Base-by-base conservation (phyloP, 2,888 invertebrate species). In the Teleogryllus oceanicus region DNA sequence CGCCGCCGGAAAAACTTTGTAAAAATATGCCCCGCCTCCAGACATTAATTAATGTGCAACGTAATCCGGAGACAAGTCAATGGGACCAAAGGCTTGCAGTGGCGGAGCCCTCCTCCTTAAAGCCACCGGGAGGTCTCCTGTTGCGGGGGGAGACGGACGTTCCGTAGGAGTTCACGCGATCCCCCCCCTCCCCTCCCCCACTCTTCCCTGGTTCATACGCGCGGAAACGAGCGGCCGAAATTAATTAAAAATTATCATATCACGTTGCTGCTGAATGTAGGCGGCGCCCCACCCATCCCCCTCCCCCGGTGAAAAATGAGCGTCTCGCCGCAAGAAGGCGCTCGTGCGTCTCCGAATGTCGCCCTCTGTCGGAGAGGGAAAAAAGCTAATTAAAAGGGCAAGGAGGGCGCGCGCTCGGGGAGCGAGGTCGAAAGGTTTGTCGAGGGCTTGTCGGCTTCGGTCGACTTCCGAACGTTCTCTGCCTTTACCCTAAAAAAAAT, bases 21-120 rank as follows among this genome's bases (percentile, higher is more conserved):
- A 62, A 62, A 62, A 62, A 62, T 62, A 62, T n/a, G 62, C 62
- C 37, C n/a, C 62, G 62, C 62, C 62, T 13, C 62, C n/a, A 13
- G 62, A 62, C 62, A 62, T 62, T 62, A 62, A 62, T 62, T 62
- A 62, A 62, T 62, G 16, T 62, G 62, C 62, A 62, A 62, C 62
- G 62, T 62, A 62, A 62, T 62, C 62, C n/a, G 62, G 62, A 62
- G 62, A 62, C 62, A 62, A 62, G 62, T 62, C 62, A 62, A 62
- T 62, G 37, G 37, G 37, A 37, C 37, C 37, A 37, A 37, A 37
- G 37, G 37, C 8, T 37, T 37, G 37, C 37, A 37, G 37, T 8
- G 62, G 62, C 62, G n/a, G 62, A 4, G 62, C 13, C 62, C 62
- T 18, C 2, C 62, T 62, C 62, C 62, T 62, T 62, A 8, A 62